A percentile compares a stretch with the other conserved stretches of the same genome.
phyloP scores from a whole-genome alignment of 1,140 invertebrate genomes.

The Bombus confusus region DNA sequence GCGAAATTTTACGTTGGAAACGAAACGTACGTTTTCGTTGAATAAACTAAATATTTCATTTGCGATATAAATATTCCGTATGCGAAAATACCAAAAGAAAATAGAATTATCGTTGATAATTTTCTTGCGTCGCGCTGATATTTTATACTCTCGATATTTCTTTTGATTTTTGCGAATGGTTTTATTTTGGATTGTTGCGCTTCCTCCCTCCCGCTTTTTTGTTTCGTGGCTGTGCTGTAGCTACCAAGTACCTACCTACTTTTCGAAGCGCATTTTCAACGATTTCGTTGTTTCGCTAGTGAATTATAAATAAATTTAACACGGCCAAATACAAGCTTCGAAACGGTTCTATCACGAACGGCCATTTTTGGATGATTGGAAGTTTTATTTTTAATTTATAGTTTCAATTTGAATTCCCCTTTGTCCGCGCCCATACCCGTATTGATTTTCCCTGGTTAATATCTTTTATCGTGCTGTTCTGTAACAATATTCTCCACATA shows the following conservation, averaged over 20 bases:
- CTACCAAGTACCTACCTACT: background rate
- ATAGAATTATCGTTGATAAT: background rate
- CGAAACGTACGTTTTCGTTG: background rate
- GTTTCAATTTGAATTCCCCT: slow-evolving; percentile 26
- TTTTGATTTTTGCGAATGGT: background rate
- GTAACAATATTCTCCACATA: background rate
- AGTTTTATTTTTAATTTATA: slow-evolving; percentile 42
- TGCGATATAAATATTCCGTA: background rate
- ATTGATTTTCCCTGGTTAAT: slow-evolving; percentile 22
- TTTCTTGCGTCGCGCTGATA: background rate
- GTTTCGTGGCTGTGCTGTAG: no score
- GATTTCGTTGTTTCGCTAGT: background rate
- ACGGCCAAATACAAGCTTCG: background rate
- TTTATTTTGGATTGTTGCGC: background rate
- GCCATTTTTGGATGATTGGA: slow-evolving; percentile 7
- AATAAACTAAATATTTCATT: background rate
- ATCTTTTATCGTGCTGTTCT: background rate
- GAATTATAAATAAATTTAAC: slow-evolving; percentile 39
- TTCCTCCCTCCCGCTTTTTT: no score
- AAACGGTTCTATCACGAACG: slow-evolving; percentile 23
- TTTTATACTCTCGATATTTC: background rate
- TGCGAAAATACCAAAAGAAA: background rate
- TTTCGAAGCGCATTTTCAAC: background rate
- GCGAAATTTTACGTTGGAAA: slow-evolving; percentile 26
- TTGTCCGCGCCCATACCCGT: background rate